A percentile compares a stretch with the other conserved stretches of the same genome.
Evolutionary conservation across 1,140 invertebrate species (phyloP).

Genomic region (Arctopsyche grandis): DNA sequence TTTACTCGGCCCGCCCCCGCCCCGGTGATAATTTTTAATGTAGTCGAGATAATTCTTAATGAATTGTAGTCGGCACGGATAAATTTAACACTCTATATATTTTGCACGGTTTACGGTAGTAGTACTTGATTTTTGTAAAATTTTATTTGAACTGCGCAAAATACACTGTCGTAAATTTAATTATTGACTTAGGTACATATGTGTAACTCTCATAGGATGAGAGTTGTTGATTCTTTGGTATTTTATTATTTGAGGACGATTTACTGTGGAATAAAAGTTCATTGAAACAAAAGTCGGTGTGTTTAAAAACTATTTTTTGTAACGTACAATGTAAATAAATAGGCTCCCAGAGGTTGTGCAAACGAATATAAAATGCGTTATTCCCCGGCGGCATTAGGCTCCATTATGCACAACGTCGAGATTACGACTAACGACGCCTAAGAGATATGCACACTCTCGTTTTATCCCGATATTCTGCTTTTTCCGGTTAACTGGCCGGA

Average conservation of each 20-base stretch:
- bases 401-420: constrained; percentile 44
- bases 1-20: neutral
- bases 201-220: no score
- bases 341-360: constrained; percentile 9
- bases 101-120: no score
- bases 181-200: no score
- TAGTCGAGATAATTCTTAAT: constrained; percentile 9
- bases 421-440: constrained; percentile 52
- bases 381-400: constrained; percentile 45
- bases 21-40: constrained; percentile 25
- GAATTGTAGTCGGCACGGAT: neutral
- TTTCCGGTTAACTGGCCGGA: constrained; percentile 21
- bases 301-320: constrained; percentile 11
- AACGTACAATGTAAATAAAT: constrained; percentile 17
- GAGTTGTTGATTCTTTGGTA: no score
- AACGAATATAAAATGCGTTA: constrained; percentile 36
- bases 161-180: no score
- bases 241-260: no score
- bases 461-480: constrained; percentile 33
- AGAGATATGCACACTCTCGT: constrained; percentile 42
- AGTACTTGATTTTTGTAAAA: no score
- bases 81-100: no score
- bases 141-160: no score
- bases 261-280: no score
- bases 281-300: no score